Evolutionary conservation across 2,113 vertebrate genomes (phyloP).

Genomic region (Atractosteus spatula): DNA sequence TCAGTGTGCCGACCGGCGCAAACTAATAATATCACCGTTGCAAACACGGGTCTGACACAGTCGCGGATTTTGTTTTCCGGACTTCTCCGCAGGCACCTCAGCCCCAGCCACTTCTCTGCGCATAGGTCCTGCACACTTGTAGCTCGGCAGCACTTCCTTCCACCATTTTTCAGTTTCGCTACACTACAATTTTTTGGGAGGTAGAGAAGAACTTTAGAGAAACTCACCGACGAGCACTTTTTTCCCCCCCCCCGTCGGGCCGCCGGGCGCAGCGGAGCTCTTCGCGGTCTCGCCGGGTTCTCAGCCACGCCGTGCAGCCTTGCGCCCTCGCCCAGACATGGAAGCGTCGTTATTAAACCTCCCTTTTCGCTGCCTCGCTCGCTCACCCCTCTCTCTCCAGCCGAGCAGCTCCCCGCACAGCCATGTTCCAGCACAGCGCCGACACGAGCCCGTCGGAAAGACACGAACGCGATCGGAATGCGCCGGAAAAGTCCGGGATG

Average conservation of each 20-base stretch:
- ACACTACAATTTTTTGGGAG: not conserved
- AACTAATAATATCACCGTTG: too few species aligned
- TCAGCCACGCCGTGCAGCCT: not conserved
- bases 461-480: slow-evolving; percentile 4
- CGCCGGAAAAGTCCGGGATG: not conserved
- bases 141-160: slow-evolving; percentile 23
- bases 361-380: not conserved
- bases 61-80: too few species aligned
- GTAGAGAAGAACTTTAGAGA: slow-evolving; percentile 10
- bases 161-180: slow-evolving; percentile 28
- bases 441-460: slow-evolving; percentile 13
- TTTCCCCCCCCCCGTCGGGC: not conserved
- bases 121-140: slow-evolving; percentile 17
- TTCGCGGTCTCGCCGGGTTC: not conserved
- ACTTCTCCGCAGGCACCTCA: too few species aligned
- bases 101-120: not conserved
- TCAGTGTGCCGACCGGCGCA: too few species aligned
- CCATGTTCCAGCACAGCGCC: slow-evolving; percentile 24
- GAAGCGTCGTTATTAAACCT: not conserved
- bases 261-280: not conserved
- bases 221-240: slow-evolving; percentile 20
- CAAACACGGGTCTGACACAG: too few species aligned
- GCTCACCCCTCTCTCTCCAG: not conserved
- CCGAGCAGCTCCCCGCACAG: slow-evolving; percentile 14
- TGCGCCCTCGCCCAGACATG: not conserved